A percentile compares a stretch with the other conserved stretches of the same genome.
Conservation (phyloP, 2,113 vertebrate species). For the Marmota monax region DNA sequence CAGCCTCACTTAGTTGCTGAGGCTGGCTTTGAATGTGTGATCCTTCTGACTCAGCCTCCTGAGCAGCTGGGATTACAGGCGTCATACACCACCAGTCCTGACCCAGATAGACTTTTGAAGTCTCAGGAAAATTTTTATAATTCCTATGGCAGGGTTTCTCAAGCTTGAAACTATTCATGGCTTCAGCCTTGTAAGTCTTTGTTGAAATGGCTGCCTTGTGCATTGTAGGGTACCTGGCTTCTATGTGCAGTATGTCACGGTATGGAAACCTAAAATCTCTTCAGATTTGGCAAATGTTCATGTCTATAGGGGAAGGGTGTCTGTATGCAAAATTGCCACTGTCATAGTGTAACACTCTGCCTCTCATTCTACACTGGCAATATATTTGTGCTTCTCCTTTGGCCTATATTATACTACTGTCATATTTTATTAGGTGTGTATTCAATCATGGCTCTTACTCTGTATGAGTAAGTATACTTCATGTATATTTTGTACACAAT, state of each 20-base stretch:
- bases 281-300: neutral
- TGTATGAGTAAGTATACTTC: neutral
- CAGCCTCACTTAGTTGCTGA: too few relatives aligned
- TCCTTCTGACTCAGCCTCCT: too few relatives aligned
- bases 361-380: neutral
- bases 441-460: neutral
- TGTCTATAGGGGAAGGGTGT: neutral
- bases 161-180: neutral
- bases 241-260: neutral
- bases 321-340: neutral
- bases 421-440: neutral
- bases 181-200: neutral
- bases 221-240: neutral
- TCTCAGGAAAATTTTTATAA: neutral
- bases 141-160: neutral
- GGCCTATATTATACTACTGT: neutral
- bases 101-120: too few relatives aligned
- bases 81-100: too few relatives aligned
- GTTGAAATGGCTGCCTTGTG: neutral
- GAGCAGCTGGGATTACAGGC: too few relatives aligned
- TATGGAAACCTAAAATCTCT: neutral
- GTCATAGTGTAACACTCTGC: neutral
- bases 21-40: too few relatives aligned
- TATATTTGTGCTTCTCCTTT: neutral
- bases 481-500: neutral